Percentiles rank a stretch among this genome's conserved stretches.
Evolutionary conservation across 2,888 invertebrate species (phyloP).

Genomic region (Cantharis flavilabris): DNA sequence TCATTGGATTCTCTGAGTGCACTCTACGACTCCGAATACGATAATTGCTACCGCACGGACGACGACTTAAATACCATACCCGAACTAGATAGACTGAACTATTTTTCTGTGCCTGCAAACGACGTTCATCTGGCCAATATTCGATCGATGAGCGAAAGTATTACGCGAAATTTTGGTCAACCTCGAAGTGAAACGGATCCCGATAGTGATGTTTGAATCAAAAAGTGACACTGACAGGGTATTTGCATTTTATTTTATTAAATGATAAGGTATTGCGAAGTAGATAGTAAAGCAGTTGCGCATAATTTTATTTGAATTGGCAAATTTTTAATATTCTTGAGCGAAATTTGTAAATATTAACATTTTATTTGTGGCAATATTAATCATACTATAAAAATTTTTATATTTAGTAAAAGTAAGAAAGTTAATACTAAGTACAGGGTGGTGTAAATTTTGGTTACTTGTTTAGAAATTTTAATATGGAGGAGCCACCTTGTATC

Average conservation of each 20-base stretch:
- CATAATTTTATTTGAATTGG: neutral
- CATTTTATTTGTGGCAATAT: neutral
- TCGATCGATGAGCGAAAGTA: conserved; percentile 75
- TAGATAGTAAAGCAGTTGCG: neutral
- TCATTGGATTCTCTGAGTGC: conserved; percentile 81
- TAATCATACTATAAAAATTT: neutral
- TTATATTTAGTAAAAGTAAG: neutral
- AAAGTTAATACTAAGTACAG: neutral
- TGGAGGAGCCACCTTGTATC: neutral
- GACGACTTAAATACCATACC: conserved; percentile 56
- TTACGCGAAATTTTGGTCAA: conserved; percentile 76
- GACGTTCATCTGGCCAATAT: conserved; percentile 74
- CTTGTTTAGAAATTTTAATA: neutral
- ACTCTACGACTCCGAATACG: conserved; percentile 79
- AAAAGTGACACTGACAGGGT: conserved; percentile 15
- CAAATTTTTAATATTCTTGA: neutral
- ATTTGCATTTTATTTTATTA: conserved; percentile 7
- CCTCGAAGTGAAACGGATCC: conserved; percentile 68
- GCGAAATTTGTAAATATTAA: neutral
- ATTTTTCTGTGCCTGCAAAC: conserved; percentile 55
- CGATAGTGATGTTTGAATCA: conserved; percentile 65
- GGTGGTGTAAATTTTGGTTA: neutral
- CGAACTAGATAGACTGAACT: conserved; percentile 55
- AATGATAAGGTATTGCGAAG: neutral
- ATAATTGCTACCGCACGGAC: conserved; percentile 64